Conservation (phyloP, 35 echinoderm and acorn worm species). For the Ophioderma brevispina region DNA sequence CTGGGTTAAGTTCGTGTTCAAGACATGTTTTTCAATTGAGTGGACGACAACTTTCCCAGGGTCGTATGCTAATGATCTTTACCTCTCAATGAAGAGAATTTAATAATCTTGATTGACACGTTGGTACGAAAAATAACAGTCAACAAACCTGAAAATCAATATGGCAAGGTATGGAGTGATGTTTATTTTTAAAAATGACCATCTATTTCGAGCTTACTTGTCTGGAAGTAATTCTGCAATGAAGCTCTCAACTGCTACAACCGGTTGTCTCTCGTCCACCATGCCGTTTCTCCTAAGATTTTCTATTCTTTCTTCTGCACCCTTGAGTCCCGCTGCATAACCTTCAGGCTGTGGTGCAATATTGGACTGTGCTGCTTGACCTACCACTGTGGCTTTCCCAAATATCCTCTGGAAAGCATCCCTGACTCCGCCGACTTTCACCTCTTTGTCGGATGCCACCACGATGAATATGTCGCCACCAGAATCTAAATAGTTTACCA, state of each 20-base stretch:
- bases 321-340: conserved; percentile 92
- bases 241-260: conserved; percentile 90
- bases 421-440: conserved; percentile 81
- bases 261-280: conserved; percentile 80
- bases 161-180: too few species aligned
- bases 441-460: conserved; percentile 93
- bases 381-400: conserved; percentile 80
- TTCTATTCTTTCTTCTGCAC: conserved; percentile 90
- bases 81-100: too few species aligned
- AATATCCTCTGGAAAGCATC: conserved; percentile 98
- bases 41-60: too few species aligned
- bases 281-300: conserved; percentile 82
- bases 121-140: too few species aligned
- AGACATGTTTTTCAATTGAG: too few species aligned
- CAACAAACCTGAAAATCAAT: too few species aligned
- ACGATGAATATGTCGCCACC: conserved; percentile 86
- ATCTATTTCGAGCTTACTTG: too few species aligned
- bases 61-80: too few species aligned
- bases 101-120: too few species aligned
- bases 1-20: too few species aligned
- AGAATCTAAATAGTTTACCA: too few species aligned
- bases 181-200: too few species aligned
- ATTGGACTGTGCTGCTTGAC: conserved; percentile 82
- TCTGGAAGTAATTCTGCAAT: conserved; percentile 96
- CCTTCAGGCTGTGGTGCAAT: conserved; percentile 99